Evolutionary conservation across 2,113 vertebrate species (phyloP), one percentile per base, ranked within the genome.

Genomic region (Jacana jacana): DNA sequence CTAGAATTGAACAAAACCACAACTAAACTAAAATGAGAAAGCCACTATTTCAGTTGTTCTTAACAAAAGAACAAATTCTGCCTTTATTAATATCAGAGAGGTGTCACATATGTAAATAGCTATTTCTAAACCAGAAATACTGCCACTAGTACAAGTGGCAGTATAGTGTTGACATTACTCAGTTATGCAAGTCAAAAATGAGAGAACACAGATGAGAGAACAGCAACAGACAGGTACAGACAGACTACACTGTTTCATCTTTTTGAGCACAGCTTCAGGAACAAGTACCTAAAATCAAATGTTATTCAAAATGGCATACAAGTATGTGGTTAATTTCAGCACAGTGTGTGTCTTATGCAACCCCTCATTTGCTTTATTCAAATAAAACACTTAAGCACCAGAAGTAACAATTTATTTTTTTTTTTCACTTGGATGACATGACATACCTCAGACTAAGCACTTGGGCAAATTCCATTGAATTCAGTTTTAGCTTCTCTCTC

Each of bases 1-100:
- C 24, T 49, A 91, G 19, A 8, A 90, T 81, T 92, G 79, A 90
- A 88, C 13, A 88, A 88, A 96, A 89, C 2, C 37, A 48, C 28
- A 73, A 80, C 23, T 88, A 87, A 76, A 10, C 20, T 70, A 89
- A 82, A 86, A 92, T 12, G 10, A 89, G 46, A 92, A 87, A 89
- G 42, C 5, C 58, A 46, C 31, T 71, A 37, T 54, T 83, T 88
- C 39, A 81, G 54, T 86, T 84, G 52, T 57, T 73, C 27, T 78
- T 78, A 81, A 75, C 17, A 42, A 92, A 94, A 33, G 39, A 94
- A 92, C 48, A 86, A 91, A 92, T 88, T 91, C 60, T 93, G 55
- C 18, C 51, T 71, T 90, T 88, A 90, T 78, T 88, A 88, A 81
- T 69, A 90, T 42, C 81, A 81, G 30, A 63, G 49, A 94, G 33